phyloP scores from a whole-genome alignment of 1,140 invertebrate species.

The Hesperophylax magnus region DNA sequence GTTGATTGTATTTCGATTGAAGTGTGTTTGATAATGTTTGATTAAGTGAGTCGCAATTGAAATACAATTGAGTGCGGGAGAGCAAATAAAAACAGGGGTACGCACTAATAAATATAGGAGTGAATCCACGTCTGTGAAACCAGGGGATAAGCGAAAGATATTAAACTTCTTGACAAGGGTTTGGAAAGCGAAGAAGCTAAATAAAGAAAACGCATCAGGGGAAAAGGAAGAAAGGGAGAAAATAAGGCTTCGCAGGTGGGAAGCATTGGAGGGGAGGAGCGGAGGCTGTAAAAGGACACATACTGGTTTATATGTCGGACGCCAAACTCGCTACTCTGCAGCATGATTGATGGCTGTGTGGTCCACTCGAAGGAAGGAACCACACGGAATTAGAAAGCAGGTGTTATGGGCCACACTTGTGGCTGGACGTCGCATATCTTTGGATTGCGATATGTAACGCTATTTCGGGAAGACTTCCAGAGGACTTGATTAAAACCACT shows the following conservation, averaged over 20 bases:
- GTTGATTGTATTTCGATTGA: too few relatives aligned
- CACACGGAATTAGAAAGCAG: not conserved
- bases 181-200: not conserved
- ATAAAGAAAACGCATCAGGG: slow-evolving; percentile 26
- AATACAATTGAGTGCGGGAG: too few relatives aligned
- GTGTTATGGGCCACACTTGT: slow-evolving; percentile 32
- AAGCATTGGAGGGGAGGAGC: not conserved
- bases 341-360: slow-evolving; percentile 25
- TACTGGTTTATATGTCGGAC: not conserved
- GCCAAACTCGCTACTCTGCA: not conserved
- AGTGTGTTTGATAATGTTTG: too few relatives aligned
- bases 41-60: too few relatives aligned
- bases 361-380: not conserved
- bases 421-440: not conserved
- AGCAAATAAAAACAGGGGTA: not conserved
- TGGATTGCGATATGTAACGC: not conserved
- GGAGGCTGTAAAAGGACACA: not conserved
- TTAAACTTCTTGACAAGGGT: slow-evolving; percentile 17
- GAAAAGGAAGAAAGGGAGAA: not conserved
- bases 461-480: not conserved
- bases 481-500: not conserved
- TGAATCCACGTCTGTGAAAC: not conserved
- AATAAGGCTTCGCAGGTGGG: not conserved
- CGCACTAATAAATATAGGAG: not conserved
- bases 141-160: slow-evolving; percentile 2